Evolutionary conservation across 2,888 invertebrate species (phyloP).

Genomic region (Gymnoscelis rufifasciata): DNA sequence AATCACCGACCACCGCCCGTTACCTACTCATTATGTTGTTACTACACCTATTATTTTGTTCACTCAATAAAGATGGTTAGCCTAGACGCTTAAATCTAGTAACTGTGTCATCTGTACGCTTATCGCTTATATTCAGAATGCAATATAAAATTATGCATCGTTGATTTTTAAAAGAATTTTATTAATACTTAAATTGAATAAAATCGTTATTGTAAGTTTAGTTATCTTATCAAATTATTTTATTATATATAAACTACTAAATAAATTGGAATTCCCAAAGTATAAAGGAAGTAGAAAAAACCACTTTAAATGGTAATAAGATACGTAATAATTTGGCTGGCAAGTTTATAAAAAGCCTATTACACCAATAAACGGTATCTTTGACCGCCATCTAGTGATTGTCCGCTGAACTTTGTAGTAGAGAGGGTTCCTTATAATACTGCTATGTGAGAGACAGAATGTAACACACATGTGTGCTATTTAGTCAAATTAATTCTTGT

Average conservation of each 20-base stretch:
- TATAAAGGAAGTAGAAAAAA: too few species aligned
- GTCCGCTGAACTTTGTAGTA: conserved; percentile 4
- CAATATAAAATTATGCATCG: too few species aligned
- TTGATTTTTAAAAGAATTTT: too few species aligned
- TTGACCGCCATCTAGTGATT: conserved; percentile 23
- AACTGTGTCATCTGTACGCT: too few species aligned
- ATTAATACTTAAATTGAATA: too few species aligned
- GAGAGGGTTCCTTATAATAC: neutral
- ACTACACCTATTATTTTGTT: conserved; percentile 28
- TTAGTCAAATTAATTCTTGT: conserved; percentile 5
- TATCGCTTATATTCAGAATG: too few species aligned
- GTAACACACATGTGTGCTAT: neutral
- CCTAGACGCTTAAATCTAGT: neutral
- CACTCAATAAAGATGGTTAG: conserved; percentile 14
- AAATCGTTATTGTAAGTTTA: too few species aligned
- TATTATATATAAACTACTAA: neutral
- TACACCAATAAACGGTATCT: too few species aligned
- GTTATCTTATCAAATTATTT: too few species aligned
- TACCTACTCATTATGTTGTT: conserved; percentile 40
- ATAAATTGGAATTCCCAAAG: neutral
- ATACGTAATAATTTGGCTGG: too few species aligned
- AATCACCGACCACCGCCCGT: conserved; percentile 50
- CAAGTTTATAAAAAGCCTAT: too few species aligned
- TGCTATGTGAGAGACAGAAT: conserved; percentile 4
- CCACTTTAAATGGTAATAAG: too few species aligned